Evolutionary conservation across 2,888 invertebrate species (phyloP), one percentile per base, ranked within the genome.

Genomic region (Pachliopta kotzebuea): DNA sequence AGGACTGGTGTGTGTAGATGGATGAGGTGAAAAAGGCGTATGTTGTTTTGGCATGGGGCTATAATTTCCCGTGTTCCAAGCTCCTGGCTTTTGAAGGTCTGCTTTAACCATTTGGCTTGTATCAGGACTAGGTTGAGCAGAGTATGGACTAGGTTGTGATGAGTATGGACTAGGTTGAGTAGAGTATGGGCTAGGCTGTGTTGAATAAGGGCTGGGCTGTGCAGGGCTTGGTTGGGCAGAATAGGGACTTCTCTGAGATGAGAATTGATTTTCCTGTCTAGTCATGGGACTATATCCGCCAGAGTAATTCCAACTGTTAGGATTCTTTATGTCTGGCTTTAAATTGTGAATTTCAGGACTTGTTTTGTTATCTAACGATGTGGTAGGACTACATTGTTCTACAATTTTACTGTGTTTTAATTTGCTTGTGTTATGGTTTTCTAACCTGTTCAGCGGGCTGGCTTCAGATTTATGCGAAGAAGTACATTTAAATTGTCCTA

Each of bases 1-100:
- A 26, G 92, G 91, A 66, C 91, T 90, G 7, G 86, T 76, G 74
- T 90, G 91, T 1, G 89, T 86, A 37, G 90, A 83, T 9, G 90
- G 86, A 67, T 84, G 91, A 2, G 92, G 90, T 0, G 92, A 91
- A 71, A 86, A 91, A 4, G 90, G 87, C 8, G 87, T 81, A 63
- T 88, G 88, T 59, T 91, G 90, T 76, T 92, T 92, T 20, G 90
- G 85, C 86, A 91, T 87, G 1, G 92, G 90, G 69, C 91, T 92
- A 61, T 79, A 91, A 70, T 80, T 86, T n/a, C 88, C 92, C 0
- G 87, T 77, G 70, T 90, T 90, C 90, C 91, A 91, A n/a, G 82
- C 81, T 56, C 79, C 81, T 1, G 87, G 71, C 68, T 90, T 91
- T 62, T 85, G 90, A 4, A 87, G 72, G 1, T 90, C 90, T 9